Conservation (phyloP, 1,140 invertebrate species). For the Andricus grossulariae region DNA sequence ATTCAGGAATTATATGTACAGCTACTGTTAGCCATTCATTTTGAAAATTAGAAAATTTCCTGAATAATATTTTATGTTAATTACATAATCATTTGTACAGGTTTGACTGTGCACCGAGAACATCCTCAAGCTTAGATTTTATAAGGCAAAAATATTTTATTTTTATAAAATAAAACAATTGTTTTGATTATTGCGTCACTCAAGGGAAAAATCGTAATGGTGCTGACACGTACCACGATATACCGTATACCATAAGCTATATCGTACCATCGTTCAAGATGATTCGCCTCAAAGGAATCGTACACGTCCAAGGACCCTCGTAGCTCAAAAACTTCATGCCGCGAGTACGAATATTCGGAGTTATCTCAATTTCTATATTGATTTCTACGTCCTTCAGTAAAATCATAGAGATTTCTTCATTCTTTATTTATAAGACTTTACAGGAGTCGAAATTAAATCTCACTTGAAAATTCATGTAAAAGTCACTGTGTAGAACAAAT, state of each 20-base stretch:
- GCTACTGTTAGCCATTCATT: no score
- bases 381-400: not conserved
- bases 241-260: not conserved
- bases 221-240: not conserved
- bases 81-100: no score
- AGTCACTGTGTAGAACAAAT: no score
- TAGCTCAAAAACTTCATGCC: not conserved
- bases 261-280: not conserved
- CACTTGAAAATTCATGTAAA: no score
- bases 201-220: not conserved
- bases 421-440: not conserved
- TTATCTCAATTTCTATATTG: not conserved
- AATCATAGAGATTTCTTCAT: not conserved
- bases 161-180: no score
- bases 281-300: slow-evolving; percentile 8
- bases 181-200: no score
- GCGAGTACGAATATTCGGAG: not conserved
- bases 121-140: no score
- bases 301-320: slow-evolving; percentile 19
- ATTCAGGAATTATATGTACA: no score
- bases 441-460: not conserved
- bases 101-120: no score
- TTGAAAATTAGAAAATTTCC: no score
- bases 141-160: no score
- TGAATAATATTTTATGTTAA: no score